Conservation (phyloP, 2,797 vertebrate genomes). For the Coranthus polyacanthus region DNA sequence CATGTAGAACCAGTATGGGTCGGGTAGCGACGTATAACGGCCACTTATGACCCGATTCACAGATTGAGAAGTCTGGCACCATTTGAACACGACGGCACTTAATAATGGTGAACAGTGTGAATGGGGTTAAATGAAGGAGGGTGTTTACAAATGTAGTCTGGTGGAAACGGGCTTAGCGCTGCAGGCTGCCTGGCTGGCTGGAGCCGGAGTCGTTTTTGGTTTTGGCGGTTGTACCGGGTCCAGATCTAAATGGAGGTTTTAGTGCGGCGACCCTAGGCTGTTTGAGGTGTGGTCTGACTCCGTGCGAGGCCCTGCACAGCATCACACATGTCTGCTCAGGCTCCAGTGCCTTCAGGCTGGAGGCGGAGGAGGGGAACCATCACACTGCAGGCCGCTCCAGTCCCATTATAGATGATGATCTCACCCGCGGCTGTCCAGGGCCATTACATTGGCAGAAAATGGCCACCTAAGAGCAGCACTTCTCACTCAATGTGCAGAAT, state of each 20-base stretch:
- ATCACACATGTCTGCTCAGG: slow-evolving; percentile 70
- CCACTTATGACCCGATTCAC: slow-evolving; percentile 65
- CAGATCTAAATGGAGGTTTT: slow-evolving; percentile 77
- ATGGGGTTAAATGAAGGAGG: slow-evolving; percentile 52
- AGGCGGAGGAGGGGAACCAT: slow-evolving; percentile 54
- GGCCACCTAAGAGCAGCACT: slow-evolving; percentile 62
- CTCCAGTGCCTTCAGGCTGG: slow-evolving; percentile 62
- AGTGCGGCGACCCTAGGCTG: slow-evolving; percentile 75
- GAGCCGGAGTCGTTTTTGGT: slow-evolving; percentile 58
- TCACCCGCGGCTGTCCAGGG: slow-evolving; percentile 70
- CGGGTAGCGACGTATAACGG: slow-evolving; percentile 58
- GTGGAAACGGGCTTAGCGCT: slow-evolving; percentile 67
- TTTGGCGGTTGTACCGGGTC: slow-evolving; percentile 61
- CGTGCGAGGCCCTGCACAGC: slow-evolving; percentile 74
- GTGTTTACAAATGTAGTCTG: slow-evolving; percentile 69
- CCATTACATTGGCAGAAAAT: slow-evolving; percentile 67
- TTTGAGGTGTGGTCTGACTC: slow-evolving; percentile 80
- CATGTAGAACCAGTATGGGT: not conserved
- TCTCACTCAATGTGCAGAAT: slow-evolving; percentile 21
- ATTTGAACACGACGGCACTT: slow-evolving; percentile 20
- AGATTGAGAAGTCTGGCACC: slow-evolving; percentile 63
- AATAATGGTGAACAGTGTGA: slow-evolving; percentile 51
- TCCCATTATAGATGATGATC: slow-evolving; percentile 77
- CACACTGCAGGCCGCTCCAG: slow-evolving; percentile 56
- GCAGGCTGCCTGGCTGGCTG: slow-evolving; percentile 46